Evolutionary conservation across 2,888 invertebrate genomes (phyloP).

Genomic region (Dendrolimus pini): DNA sequence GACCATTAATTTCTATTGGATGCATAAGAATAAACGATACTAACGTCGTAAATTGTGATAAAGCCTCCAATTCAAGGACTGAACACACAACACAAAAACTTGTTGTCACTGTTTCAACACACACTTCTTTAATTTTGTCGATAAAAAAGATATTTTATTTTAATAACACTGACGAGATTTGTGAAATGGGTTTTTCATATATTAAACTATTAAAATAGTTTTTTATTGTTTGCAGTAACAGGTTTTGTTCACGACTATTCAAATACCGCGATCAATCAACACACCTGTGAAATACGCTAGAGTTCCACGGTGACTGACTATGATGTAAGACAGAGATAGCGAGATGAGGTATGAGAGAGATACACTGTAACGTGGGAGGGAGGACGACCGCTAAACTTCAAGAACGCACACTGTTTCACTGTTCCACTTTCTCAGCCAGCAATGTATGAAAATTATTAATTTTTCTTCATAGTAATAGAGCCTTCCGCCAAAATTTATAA

Average conservation of each 20-base stretch:
- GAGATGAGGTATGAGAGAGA: constrained; percentile 55
- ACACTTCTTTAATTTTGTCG: constrained; percentile 25
- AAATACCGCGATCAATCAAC: constrained; percentile 28
- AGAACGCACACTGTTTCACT: constrained; percentile 49
- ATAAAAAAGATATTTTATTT: not conserved
- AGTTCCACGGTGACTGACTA: constrained; percentile 64
- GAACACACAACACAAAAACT: constrained; percentile 56
- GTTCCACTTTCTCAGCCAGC: constrained; percentile 29
- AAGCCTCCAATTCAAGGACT: constrained; percentile 70
- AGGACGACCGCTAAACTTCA: constrained; percentile 60
- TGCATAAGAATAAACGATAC: constrained; percentile 41
- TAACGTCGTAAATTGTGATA: constrained; percentile 35
- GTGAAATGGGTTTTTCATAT: not conserved
- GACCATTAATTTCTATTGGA: constrained; percentile 44
- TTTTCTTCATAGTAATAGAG: not conserved
- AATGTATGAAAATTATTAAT: constrained; percentile 18
- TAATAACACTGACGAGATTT: constrained; percentile 7
- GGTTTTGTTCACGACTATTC: constrained; percentile 54
- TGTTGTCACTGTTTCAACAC: constrained; percentile 58
- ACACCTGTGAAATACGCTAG: constrained; percentile 55
- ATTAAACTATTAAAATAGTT: constrained; percentile 15
- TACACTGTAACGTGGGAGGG: constrained; percentile 52
- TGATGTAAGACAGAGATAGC: constrained; percentile 53
- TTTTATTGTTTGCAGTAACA: constrained; percentile 27
- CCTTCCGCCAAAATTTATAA: no score